A percentile compares a stretch with the other conserved stretches of the same genome.
Evolutionary conservation across 1,140 invertebrate genomes (phyloP).

Genomic region (Penaeus japonicus): DNA sequence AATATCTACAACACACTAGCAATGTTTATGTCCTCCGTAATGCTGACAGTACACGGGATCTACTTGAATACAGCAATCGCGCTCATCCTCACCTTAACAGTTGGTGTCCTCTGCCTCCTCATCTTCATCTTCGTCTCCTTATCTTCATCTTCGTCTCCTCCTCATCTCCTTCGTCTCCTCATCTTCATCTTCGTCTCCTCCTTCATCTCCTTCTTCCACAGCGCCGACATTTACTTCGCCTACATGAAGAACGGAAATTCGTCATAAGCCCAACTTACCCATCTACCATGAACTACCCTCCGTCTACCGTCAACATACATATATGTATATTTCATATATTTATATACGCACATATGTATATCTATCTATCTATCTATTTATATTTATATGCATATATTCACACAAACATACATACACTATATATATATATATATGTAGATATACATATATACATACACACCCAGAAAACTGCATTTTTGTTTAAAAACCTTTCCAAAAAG

Average conservation of each 20-base stretch:
- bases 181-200: too few species aligned
- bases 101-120: constrained; percentile 16
- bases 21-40: not conserved
- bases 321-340: too few species aligned
- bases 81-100: not conserved
- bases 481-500: not conserved
- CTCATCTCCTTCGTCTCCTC: too few species aligned
- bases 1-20: constrained; percentile 1
- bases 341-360: too few species aligned
- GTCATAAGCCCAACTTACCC: constrained; percentile 15
- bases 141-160: too few species aligned
- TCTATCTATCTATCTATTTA: too few species aligned
- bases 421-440: not conserved
- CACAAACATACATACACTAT: too few species aligned
- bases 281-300: not conserved
- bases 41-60: not conserved
- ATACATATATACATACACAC: not conserved
- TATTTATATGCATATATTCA: too few species aligned
- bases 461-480: not conserved
- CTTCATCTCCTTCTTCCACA: not conserved
- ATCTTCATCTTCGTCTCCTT: too few species aligned
- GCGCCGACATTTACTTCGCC: constrained; percentile 3
- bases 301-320: not conserved
- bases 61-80: not conserved
- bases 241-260: not conserved